phyloP scores from a whole-genome alignment of 2,113 vertebrate species.

The Ailuropoda melanoleuca region DNA sequence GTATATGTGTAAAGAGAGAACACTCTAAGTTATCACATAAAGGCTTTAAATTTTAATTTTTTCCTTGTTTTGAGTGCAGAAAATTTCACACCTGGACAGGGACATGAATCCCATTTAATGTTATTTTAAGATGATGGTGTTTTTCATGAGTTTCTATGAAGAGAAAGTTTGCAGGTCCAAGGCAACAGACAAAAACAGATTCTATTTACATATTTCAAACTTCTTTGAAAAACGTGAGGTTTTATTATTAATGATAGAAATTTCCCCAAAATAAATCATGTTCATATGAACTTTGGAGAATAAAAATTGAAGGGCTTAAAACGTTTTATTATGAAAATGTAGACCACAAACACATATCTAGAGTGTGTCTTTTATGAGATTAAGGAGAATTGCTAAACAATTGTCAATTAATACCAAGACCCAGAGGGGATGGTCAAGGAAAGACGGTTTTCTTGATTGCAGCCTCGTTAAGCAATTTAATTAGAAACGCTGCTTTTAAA shows the following conservation, averaged over 20 bases:
- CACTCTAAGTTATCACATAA: background rate
- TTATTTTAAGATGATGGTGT: background rate
- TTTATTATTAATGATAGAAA: background rate
- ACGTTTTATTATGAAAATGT: background rate
- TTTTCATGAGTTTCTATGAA: background rate
- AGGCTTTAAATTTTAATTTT: background rate
- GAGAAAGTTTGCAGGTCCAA: background rate
- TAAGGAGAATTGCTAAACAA: background rate
- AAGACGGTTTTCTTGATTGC: slow-evolving; percentile 43
- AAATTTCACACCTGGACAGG: background rate
- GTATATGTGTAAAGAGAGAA: background rate
- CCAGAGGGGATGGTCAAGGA: background rate
- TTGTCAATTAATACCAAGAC: background rate
- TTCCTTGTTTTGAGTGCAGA: background rate
- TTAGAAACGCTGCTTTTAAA: background rate
- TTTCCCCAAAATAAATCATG: background rate
- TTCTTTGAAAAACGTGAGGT: background rate
- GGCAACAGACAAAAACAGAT: background rate
- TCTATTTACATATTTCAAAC: background rate
- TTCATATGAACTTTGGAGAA: background rate
- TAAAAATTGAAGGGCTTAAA: background rate
- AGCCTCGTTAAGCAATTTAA: background rate
- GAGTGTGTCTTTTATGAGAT: background rate
- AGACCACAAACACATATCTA: background rate
- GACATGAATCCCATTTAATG: background rate